These are phyloP conservation scores for Porites lutea DNA, from an alignment of 64 coral and sea anemone genomes.

Conservation along the genomic window DNA sequence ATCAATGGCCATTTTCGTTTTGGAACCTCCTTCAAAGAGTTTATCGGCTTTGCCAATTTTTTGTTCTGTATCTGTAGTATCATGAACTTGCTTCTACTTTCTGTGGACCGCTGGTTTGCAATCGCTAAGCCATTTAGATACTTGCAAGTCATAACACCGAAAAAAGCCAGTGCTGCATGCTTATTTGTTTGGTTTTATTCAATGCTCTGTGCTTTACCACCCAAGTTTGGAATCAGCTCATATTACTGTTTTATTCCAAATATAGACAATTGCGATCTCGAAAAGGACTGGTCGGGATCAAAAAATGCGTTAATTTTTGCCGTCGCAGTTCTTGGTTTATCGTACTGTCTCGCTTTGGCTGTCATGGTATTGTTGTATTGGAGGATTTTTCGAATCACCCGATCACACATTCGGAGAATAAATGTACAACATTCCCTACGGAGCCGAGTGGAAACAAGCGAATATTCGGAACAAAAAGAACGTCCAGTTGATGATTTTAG, in stretches of 20 bases:
- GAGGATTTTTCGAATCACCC: slow-evolving; percentile 69
- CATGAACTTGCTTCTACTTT: slow-evolving; percentile 61
- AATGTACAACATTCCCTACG: not conserved
- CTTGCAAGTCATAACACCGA: slow-evolving; percentile 32
- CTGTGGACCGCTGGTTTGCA: slow-evolving; percentile 72
- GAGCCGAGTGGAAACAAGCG: not conserved
- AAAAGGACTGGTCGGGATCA: slow-evolving; percentile 63
- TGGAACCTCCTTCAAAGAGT: slow-evolving; percentile 27
- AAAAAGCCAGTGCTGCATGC: slow-evolving; percentile 18
- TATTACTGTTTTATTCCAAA: slow-evolving; percentile 75
- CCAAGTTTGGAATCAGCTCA: slow-evolving; percentile 64
- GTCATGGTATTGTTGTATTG: slow-evolving; percentile 62
- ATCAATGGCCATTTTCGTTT: not conserved
- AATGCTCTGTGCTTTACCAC: slow-evolving; percentile 42
- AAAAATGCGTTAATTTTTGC: slow-evolving; percentile 23
- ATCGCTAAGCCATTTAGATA: slow-evolving; percentile 65
- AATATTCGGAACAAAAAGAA: not conserved
- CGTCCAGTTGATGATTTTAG: too few species aligned
- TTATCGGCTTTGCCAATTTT: slow-evolving; percentile 65
- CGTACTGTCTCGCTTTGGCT: slow-evolving; percentile 43
- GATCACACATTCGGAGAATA: slow-evolving; percentile 51
- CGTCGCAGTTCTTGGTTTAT: slow-evolving; percentile 57
- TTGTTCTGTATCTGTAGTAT: slow-evolving; percentile 78
- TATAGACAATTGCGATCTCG: slow-evolving; percentile 50
- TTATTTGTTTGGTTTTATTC: slow-evolving; percentile 49